Conservation (phyloP, 2,888 invertebrate genomes). For the Ommatoiulus sabulosus region DNA sequence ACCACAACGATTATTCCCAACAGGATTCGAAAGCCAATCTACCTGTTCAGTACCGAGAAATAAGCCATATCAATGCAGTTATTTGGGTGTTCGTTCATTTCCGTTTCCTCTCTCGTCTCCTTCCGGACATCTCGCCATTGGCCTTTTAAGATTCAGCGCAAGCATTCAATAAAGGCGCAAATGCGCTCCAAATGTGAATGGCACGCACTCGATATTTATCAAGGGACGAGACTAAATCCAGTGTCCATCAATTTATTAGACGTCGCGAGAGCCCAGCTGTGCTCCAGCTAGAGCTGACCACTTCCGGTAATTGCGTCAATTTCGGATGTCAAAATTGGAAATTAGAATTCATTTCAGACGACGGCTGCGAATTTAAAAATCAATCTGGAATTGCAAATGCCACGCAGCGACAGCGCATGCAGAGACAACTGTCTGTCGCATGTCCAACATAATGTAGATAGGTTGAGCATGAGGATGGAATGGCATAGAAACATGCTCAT, state of each 20-base stretch:
- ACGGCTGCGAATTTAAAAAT: neutral
- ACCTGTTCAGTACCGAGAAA: too few species aligned
- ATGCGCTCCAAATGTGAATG: neutral
- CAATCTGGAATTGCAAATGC: conserved; percentile 25
- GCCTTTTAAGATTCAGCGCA: conserved; percentile 1
- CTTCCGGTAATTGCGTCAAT: neutral
- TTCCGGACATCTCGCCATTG: neutral
- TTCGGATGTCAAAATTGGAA: neutral
- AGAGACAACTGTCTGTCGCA: too few species aligned
- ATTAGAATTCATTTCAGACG: conserved; percentile 8
- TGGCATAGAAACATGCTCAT: too few species aligned
- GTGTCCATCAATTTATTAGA: neutral
- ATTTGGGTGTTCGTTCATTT: neutral
- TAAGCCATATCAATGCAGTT: neutral
- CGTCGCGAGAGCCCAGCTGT: neutral
- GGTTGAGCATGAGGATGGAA: too few species aligned
- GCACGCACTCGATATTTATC: conserved; percentile 2
- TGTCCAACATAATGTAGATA: too few species aligned
- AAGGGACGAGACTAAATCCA: neutral
- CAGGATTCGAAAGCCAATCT: too few species aligned
- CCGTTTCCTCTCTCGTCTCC: neutral
- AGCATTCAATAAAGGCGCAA: neutral
- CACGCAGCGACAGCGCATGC: too few species aligned
- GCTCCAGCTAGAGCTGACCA: neutral
- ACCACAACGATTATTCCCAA: too few species aligned